Evolutionary conservation across 2,797 vertebrate genomes (phyloP).

Genomic region (Gymnothorax javanicus): DNA sequence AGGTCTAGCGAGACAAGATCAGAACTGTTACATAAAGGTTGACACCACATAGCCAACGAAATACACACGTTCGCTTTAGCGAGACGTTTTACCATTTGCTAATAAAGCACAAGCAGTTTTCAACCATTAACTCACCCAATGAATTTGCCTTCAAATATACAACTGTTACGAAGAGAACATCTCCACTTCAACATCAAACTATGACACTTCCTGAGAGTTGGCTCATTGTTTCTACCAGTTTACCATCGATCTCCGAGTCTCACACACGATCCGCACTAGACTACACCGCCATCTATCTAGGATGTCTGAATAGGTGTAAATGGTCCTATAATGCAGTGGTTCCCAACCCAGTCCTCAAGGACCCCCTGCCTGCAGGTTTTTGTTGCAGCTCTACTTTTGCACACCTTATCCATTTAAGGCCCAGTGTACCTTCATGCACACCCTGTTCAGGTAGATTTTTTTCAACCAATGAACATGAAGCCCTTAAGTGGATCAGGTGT

Average conservation of each 20-base stretch:
- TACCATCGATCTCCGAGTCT: not conserved
- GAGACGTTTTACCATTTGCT: not conserved
- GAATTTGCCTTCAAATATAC: slow-evolving; percentile 27
- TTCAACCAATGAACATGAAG: no score
- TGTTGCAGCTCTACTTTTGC: no score
- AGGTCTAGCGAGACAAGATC: no score
- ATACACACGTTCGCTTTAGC: no score
- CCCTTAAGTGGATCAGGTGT: no score
- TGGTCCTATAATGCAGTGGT: not conserved
- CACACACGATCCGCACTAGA: not conserved
- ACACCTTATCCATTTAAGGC: no score
- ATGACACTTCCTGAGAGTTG: not conserved
- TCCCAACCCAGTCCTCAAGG: not conserved
- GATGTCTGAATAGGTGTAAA: not conserved
- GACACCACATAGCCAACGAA: no score
- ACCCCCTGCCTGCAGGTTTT: no score
- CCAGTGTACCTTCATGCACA: no score
- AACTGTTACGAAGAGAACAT: slow-evolving; percentile 22
- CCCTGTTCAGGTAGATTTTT: no score
- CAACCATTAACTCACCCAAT: slow-evolving; percentile 17
- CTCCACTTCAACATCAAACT: slow-evolving; percentile 35
- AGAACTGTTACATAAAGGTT: no score
- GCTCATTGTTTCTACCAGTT: not conserved
- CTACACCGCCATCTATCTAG: slow-evolving; percentile 18
- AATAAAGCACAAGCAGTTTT: not conserved